Evolutionary conservation across 1,140 invertebrate genomes (phyloP).

Genomic region (Drosophila tropicalis): DNA sequence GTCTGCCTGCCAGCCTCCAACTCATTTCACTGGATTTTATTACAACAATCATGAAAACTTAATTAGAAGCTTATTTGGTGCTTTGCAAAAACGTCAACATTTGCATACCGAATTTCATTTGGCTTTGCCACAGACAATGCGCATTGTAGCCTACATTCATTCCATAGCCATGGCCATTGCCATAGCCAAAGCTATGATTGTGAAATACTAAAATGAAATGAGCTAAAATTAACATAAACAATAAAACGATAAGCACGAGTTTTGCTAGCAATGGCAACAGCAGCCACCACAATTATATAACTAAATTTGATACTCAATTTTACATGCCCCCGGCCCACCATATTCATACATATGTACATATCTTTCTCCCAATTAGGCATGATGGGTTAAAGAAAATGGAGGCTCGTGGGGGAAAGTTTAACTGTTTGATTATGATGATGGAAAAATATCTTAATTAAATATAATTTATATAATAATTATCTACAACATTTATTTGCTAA

Average conservation of each 20-base stretch:
- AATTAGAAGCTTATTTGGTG: slow-evolving; percentile 73
- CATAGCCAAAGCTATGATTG: slow-evolving; percentile 23
- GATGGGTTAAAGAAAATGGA: not conserved
- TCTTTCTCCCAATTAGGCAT: not conserved
- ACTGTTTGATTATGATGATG: slow-evolving; percentile 4
- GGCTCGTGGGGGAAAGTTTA: not conserved
- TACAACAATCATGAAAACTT: slow-evolving; percentile 72
- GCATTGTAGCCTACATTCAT: slow-evolving; percentile 61
- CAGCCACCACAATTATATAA: slow-evolving; percentile 60
- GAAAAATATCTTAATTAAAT: slow-evolving; percentile 17
- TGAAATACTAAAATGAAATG: slow-evolving; percentile 75
- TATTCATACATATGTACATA: not conserved
- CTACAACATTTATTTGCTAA: not conserved
- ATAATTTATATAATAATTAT: slow-evolving; percentile 8
- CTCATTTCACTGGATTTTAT: slow-evolving; percentile 37
- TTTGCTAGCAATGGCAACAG: slow-evolving; percentile 40
- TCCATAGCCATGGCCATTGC: slow-evolving; percentile 6
- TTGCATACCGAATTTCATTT: slow-evolving; percentile 77
- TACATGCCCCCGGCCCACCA: not conserved
- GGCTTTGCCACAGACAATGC: slow-evolving; percentile 59
- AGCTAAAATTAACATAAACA: slow-evolving; percentile 77
- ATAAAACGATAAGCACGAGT: slow-evolving; percentile 75
- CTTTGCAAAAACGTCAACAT: slow-evolving; percentile 66
- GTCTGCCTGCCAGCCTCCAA: not conserved
- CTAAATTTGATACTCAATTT: slow-evolving; percentile 64